Conservation (phyloP, 2,888 invertebrate genomes). For the Lepidonotus clava region DNA sequence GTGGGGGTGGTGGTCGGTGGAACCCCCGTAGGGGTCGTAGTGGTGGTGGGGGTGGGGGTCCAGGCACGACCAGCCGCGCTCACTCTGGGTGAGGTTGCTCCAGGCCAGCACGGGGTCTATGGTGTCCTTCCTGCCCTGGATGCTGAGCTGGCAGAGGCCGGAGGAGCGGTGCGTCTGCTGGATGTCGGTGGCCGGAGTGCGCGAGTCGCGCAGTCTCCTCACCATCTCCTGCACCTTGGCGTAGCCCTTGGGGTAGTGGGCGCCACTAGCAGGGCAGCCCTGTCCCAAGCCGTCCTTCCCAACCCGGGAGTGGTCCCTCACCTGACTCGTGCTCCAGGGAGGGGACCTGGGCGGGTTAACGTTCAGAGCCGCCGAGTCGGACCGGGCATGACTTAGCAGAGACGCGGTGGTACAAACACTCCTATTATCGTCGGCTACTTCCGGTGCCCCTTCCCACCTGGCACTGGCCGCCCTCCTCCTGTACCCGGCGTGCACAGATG, state of each 20-base stretch:
- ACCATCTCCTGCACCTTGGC: conserved; percentile 46
- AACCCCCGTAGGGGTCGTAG: too few species aligned
- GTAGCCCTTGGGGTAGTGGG: background rate
- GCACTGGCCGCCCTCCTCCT: background rate
- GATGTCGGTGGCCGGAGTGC: background rate
- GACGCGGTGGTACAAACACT: background rate
- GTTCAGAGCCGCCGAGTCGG: background rate
- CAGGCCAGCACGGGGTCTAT: conserved; percentile 35
- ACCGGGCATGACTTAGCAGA: background rate
- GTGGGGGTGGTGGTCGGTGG: too few species aligned
- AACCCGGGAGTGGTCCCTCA: too few species aligned
- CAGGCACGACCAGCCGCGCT: background rate
- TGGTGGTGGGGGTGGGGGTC: too few species aligned
- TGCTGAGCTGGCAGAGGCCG: background rate
- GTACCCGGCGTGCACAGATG: background rate
- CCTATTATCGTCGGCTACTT: background rate
- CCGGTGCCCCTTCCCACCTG: background rate
- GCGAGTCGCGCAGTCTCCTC: background rate
- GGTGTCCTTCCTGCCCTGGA: background rate
- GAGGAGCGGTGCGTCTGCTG: background rate
- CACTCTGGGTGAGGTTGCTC: background rate
- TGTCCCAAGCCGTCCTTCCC: background rate
- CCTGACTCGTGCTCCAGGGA: too few species aligned
- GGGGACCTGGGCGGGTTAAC: too few species aligned
- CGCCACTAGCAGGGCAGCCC: background rate